These are phyloP conservation scores for Drosophila parthenogenetica DNA, from an alignment of 2,888 invertebrate genomes.

Conservation along the genomic window DNA sequence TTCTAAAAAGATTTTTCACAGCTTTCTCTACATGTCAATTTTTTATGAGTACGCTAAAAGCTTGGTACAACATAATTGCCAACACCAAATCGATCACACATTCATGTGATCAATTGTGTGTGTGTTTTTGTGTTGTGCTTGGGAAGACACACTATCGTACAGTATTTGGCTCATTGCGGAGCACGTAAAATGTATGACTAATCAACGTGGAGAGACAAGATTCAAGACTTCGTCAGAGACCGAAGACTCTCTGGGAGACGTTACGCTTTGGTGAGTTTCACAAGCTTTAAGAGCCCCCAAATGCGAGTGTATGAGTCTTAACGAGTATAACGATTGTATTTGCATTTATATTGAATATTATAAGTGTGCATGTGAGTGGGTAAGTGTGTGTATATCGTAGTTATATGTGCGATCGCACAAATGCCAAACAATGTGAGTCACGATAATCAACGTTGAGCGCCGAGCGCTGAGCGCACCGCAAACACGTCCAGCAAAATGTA, in stretches of 20 bases:
- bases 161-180: constrained; percentile 52
- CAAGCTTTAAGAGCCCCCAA: constrained; percentile 45
- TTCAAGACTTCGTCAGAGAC: constrained; percentile 15
- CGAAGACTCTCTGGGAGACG: constrained; percentile 50
- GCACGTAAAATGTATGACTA: constrained; percentile 64
- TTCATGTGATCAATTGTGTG: constrained; percentile 9
- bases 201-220: constrained; percentile 48
- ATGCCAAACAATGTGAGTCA: constrained; percentile 80
- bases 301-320: constrained; percentile 36
- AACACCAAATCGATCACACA: constrained; percentile 28
- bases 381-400: constrained; percentile 40
- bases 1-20: constrained; percentile 64
- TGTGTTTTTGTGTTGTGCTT: constrained; percentile 23
- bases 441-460: constrained; percentile 69
- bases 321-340: constrained; percentile 52
- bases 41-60: constrained; percentile 54
- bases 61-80: constrained; percentile 52
- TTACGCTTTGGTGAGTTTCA: constrained; percentile 53
- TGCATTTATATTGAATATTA: constrained; percentile 62
- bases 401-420: constrained; percentile 65
- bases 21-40: constrained; percentile 59
- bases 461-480: constrained; percentile 64
- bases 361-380: constrained; percentile 6
- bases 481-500: constrained; percentile 64
- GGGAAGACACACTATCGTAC: constrained; percentile 32